A percentile compares a stretch with the other conserved stretches of the same genome.
phyloP scores from a whole-genome alignment of 2,113 vertebrate genomes.

The Myotis yumanensis region DNA sequence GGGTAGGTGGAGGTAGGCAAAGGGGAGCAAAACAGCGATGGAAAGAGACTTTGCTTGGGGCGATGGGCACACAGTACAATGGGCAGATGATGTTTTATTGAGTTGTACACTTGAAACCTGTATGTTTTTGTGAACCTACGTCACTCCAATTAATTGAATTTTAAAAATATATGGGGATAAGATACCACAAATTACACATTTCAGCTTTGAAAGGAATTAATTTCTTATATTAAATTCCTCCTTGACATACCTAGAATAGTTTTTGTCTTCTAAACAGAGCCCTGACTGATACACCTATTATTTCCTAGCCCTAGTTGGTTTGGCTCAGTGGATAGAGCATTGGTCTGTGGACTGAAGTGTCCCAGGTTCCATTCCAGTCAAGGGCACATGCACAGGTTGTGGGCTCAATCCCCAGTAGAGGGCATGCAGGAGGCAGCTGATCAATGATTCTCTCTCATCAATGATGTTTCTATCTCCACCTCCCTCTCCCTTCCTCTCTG shows the following conservation, averaged over 20 bases:
- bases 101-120: neutral
- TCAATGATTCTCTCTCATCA: too few relatives aligned
- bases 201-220: constrained; percentile 28
- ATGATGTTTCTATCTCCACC: too few relatives aligned
- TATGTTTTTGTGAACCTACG: neutral
- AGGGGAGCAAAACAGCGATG: neutral
- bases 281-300: neutral
- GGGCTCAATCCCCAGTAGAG: too few relatives aligned
- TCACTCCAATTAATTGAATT: neutral
- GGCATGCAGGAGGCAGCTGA: too few relatives aligned
- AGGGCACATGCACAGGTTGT: too few relatives aligned
- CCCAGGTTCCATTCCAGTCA: too few relatives aligned
- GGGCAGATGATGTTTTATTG: neutral
- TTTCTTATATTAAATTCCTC: constrained; percentile 33
- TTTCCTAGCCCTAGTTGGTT: neutral
- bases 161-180: neutral
- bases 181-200: neutral
- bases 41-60: neutral
- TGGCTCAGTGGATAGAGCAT: too few relatives aligned
- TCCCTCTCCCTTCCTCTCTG: too few relatives aligned
- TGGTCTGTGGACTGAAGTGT: too few relatives aligned
- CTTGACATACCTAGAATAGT: neutral
- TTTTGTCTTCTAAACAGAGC: neutral
- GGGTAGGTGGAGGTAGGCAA: neutral
- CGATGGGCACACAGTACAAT: neutral